These are phyloP conservation scores for Carettochelys insculpta DNA, from an alignment of 2,113 vertebrate genomes.

Conservation along the genomic window DNA sequence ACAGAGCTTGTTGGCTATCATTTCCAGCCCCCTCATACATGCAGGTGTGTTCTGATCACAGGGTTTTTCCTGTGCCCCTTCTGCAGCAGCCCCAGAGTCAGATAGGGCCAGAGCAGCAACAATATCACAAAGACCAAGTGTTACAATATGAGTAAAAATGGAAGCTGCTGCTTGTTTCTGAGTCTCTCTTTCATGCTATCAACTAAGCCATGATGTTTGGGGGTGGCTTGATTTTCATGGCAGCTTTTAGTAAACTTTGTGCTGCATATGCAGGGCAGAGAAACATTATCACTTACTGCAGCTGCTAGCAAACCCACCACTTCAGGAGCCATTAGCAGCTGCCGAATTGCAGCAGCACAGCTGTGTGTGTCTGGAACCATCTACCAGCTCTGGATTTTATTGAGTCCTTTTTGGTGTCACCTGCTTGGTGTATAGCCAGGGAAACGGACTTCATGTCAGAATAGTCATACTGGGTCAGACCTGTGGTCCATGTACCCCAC, in stretches of 20 bases:
- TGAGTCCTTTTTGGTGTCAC: neutral
- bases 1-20: neutral
- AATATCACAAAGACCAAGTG: neutral
- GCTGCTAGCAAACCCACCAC: neutral
- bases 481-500: neutral
- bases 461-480: neutral
- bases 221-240: neutral
- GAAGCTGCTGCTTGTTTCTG: neutral
- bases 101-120: neutral
- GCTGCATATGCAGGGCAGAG: neutral
- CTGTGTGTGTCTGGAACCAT: neutral
- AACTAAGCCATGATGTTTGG: neutral
- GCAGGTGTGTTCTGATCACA: accelerated
- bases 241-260: neutral
- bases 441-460: neutral
- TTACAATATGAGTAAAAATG: accelerated
- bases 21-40: neutral
- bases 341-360: neutral
- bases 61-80: accelerated
- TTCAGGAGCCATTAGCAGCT: neutral
- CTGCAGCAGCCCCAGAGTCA: neutral
- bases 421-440: neutral
- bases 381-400: neutral
- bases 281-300: accelerated
- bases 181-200: neutral